Evolutionary conservation across 2,888 invertebrate genomes (phyloP).

Genomic region (Metopia argyrocephala): DNA sequence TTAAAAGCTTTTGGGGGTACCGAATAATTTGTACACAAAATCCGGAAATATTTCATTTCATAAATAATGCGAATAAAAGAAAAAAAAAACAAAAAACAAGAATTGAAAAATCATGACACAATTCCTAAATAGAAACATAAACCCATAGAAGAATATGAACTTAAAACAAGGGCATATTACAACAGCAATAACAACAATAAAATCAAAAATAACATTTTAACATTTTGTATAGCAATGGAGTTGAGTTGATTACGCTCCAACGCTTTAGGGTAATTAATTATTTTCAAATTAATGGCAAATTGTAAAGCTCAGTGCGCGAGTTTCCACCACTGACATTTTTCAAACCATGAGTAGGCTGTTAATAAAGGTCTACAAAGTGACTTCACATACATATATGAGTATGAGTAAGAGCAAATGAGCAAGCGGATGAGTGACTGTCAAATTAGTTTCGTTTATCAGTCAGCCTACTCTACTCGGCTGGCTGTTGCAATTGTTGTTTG

Average conservation of each 20-base stretch:
- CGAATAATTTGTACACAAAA: not conserved
- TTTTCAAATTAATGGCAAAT: constrained; percentile 71
- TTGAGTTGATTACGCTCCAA: constrained; percentile 71
- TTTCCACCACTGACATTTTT: not conserved
- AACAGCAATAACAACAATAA: not conserved
- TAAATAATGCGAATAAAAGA: not conserved
- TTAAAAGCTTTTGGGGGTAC: not conserved
- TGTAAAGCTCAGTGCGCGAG: constrained; percentile 57
- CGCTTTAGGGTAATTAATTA: constrained; percentile 72
- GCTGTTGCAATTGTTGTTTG: constrained; percentile 11
- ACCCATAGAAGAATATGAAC: not conserved
- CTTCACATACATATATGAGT: not conserved
- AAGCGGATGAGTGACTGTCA: constrained; percentile 34
- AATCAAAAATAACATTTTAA: not conserved
- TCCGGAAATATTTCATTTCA: not conserved
- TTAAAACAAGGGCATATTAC: not conserved
- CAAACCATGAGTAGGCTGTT: constrained; percentile 18
- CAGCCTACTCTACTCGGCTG: not conserved
- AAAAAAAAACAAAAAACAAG: not conserved
- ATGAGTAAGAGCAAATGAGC: constrained; percentile 7
- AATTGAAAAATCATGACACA: not conserved
- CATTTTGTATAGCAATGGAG: not conserved
- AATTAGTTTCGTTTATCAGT: not conserved
- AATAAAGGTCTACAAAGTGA: constrained; percentile 16
- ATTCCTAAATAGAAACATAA: not conserved